These are phyloP conservation scores for Nemotelus nigrinus DNA, from an alignment of 2,888 invertebrate species.

Conservation along the genomic window DNA sequence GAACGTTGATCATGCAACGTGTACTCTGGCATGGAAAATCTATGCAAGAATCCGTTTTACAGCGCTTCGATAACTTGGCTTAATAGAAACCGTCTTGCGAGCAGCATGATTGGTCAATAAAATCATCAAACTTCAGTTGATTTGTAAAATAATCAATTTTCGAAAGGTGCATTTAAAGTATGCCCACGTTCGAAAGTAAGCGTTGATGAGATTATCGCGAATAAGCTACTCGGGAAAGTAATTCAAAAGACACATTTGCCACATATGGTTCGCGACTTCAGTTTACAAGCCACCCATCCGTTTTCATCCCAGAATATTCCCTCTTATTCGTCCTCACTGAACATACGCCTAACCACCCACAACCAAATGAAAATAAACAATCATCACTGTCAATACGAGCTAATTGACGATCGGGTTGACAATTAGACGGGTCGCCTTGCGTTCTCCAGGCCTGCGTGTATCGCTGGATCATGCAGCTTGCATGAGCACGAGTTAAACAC, in stretches of 20 bases:
- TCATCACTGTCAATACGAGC: slow-evolving; percentile 38
- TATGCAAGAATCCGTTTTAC: not conserved
- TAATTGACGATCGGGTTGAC: slow-evolving; percentile 50
- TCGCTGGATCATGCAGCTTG: not conserved
- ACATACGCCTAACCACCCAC: slow-evolving; percentile 22
- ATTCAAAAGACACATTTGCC: too few species aligned
- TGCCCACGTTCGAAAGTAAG: not conserved
- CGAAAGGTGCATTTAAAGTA: not conserved
- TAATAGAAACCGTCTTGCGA: not conserved
- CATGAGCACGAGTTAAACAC: not conserved
- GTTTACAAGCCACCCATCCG: too few species aligned
- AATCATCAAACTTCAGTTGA: not conserved
- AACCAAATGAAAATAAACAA: slow-evolving; percentile 35
- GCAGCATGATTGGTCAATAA: too few species aligned
- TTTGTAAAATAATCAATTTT: not conserved
- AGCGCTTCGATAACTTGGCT: not conserved
- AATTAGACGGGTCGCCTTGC: slow-evolving; percentile 30
- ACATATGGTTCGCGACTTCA: too few species aligned
- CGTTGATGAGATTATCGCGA: not conserved
- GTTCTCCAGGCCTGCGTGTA: not conserved
- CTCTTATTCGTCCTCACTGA: not conserved
- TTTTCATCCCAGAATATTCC: too few species aligned
- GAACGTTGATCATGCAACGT: slow-evolving; percentile 3
- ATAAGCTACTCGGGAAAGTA: not conserved
- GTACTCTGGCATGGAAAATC: not conserved